Percentiles rank a stretch among this genome's conserved stretches.
These are phyloP conservation scores for Bombus confusus DNA, from an alignment of 1,140 invertebrate genomes.

Conservation along the genomic window DNA sequence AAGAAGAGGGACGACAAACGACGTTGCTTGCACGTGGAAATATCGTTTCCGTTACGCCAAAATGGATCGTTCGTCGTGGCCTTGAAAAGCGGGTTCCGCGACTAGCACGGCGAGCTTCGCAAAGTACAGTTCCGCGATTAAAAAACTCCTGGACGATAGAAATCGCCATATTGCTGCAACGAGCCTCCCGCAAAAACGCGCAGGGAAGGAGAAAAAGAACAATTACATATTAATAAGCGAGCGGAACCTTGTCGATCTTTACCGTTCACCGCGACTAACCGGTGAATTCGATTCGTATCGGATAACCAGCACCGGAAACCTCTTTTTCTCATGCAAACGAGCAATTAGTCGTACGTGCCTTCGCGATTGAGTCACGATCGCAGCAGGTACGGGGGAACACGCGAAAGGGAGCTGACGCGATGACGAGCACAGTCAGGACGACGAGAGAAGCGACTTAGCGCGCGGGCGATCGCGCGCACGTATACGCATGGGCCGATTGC, in stretches of 20 bases:
- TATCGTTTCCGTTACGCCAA: background rate
- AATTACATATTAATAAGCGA: constrained; percentile 61
- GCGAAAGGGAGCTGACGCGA: constrained; percentile 14
- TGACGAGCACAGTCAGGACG: constrained; percentile 32
- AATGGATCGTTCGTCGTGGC: background rate
- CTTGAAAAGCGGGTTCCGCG: background rate
- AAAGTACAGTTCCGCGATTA: background rate
- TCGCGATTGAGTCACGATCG: constrained; percentile 73
- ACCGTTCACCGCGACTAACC: constrained; percentile 47
- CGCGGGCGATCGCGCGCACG: background rate
- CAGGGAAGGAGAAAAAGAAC: background rate
- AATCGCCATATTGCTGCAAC: background rate
- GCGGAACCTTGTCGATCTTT: constrained; percentile 41
- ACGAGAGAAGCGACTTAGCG: background rate
- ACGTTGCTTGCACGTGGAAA: background rate
- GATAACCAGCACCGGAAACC: constrained; percentile 61
- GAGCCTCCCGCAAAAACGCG: background rate
- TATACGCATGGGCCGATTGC: constrained; percentile 55
- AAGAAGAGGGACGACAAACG: no score
- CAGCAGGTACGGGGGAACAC: background rate
- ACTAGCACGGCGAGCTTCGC: background rate
- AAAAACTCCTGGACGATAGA: background rate
- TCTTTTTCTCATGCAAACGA: constrained; percentile 71
- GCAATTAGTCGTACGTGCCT: constrained; percentile 73
- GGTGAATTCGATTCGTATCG: constrained; percentile 60